phyloP scores from a whole-genome alignment of 1,140 invertebrate genomes.

The Philaenus spumarius region DNA sequence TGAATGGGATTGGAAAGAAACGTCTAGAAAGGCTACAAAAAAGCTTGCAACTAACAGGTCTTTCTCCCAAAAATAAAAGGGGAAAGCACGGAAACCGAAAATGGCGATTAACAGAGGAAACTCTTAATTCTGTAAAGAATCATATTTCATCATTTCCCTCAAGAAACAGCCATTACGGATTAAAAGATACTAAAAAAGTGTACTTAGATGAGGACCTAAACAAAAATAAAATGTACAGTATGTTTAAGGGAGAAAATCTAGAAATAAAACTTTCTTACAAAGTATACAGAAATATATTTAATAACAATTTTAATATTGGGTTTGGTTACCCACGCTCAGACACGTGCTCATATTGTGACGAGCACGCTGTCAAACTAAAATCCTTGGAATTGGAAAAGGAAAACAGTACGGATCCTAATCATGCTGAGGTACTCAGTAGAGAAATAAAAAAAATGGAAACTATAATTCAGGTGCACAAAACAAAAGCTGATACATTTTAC shows the following conservation, averaged over 20 bases:
- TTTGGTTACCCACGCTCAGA: conserved; percentile 5
- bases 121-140: not conserved
- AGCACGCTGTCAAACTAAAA: not conserved
- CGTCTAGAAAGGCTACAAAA: not conserved
- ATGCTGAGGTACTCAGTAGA: not conserved
- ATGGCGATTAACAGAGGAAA: not conserved
- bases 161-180: not conserved
- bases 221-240: conserved; percentile 2
- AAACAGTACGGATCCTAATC: not conserved
- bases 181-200: conserved; percentile 2
- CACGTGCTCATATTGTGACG: conserved; percentile 1
- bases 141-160: conserved; percentile 7
- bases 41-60: not conserved
- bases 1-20: not conserved
- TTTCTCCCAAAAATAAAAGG: not conserved
- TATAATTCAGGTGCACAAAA: not conserved
- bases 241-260: not conserved
- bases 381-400: not conserved
- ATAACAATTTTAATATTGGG: conserved; percentile 5
- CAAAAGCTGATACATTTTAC: conserved; percentile 9
- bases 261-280: not conserved
- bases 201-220: conserved; percentile 6
- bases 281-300: conserved; percentile 1
- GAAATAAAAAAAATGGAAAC: not conserved
- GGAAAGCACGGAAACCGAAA: not conserved